Base-by-base conservation (phyloP, 2,888 invertebrate genomes). In the Cloeon dipterum region DNA sequence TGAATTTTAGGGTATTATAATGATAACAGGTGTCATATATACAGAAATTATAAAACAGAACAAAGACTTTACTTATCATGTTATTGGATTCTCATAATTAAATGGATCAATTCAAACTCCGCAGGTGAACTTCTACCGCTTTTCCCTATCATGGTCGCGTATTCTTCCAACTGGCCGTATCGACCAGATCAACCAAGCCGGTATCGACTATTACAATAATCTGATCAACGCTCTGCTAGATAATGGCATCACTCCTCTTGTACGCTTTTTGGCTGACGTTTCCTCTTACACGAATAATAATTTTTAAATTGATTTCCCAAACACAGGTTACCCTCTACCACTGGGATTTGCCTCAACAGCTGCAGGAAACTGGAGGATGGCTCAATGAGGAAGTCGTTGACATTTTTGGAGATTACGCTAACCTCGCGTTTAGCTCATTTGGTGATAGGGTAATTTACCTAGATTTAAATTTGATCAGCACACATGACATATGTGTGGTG, bases 101-200 rank as follows among this genome's bases (percentile, higher is more conserved):
- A n/a, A n/a, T n/a, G n/a, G n/a, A n/a, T n/a, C n/a, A n/a, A n/a
- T n/a, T n/a, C n/a, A n/a, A n/a, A n/a, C n/a, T 18, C 20, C 35
- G 16, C 37, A 37, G 37, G 37, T 38, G 16, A 57, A 70, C 44
- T 64, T 70, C 41, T 77, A 76, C 52, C 62, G 76, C 29, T 77
- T 77, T 52, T 76, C 75, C 1, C 62, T 77, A 45, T 68, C 78
- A 1, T 85, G 83, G 83, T 56, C 74, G 0, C 59, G 83, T 35
- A 61, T 85, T 33, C 55, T 82, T 43, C 78, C 82, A 0, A 66
- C 62, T 10, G 82, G 77, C 8, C 61, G 66, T 39, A 61, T 65
- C 8, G 68, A 72, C 46, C 50, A 65, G 16, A 58, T 79, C 14
- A 86, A 77, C 50, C 56, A 62, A 26, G 61, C 65, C 3, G 86